A percentile compares a stretch with the other conserved stretches of the same genome.
phyloP scores from a whole-genome alignment of 2,888 invertebrate species.

The Mythimna ferrago region DNA sequence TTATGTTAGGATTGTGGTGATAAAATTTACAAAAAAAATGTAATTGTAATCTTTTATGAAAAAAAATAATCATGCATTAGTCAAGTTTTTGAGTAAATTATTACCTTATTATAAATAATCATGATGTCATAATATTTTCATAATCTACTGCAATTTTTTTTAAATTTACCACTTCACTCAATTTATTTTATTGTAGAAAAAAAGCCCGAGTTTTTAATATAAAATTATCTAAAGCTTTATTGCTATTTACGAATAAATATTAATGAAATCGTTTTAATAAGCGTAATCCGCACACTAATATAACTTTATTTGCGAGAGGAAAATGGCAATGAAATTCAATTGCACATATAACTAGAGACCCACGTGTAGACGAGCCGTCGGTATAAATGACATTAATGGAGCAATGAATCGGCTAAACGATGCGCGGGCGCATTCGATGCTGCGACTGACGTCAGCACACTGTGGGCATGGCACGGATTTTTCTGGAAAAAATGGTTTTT shows the following conservation, averaged over 20 bases:
- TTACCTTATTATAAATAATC: constrained; percentile 44
- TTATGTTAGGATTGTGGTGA: too few species aligned
- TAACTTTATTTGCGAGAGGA: constrained; percentile 79
- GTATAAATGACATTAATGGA: constrained; percentile 85
- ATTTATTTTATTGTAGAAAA: not conserved
- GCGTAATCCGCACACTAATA: constrained; percentile 51
- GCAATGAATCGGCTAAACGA: constrained; percentile 84
- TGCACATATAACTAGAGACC: constrained; percentile 81
- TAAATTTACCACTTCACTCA: constrained; percentile 34
- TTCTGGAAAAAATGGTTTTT: constrained; percentile 14
- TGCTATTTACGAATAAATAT: not conserved
- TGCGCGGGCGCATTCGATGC: constrained; percentile 87
- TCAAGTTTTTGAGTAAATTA: not conserved
- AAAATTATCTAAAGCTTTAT: not conserved
- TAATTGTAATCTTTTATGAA: too few species aligned
- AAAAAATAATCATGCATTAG: not conserved
- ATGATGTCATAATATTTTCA: constrained; percentile 1
- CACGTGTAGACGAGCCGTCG: constrained; percentile 82
- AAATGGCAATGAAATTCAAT: constrained; percentile 90
- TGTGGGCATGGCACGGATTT: constrained; percentile 20
- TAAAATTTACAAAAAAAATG: too few species aligned
- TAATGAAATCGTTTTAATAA: constrained; percentile 5
- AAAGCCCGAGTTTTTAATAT: not conserved
- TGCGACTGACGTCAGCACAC: constrained; percentile 78
- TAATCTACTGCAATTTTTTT: not conserved